These are phyloP conservation scores for Leptogaster cylindrica DNA, from an alignment of 2,888 invertebrate genomes.

Conservation along the genomic window DNA sequence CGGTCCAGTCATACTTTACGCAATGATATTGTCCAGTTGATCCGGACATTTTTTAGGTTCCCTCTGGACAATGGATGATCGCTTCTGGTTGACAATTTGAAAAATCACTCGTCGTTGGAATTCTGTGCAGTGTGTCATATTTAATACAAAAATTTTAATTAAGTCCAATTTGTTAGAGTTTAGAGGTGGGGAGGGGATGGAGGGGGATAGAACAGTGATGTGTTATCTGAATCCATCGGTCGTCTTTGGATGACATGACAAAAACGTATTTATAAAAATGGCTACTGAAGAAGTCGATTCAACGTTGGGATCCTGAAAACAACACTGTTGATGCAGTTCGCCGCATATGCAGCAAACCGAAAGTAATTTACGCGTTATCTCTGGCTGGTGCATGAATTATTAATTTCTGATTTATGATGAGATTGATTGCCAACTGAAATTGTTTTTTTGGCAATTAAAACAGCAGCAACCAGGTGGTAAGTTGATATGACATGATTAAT, in stretches of 20 bases:
- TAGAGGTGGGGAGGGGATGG: not conserved
- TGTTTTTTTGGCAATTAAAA: slow-evolving; percentile 37
- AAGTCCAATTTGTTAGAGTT: slow-evolving; percentile 60
- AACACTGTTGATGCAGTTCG: slow-evolving; percentile 1
- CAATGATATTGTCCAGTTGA: slow-evolving; percentile 14
- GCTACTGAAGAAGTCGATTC: not conserved
- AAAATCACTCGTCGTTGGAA: slow-evolving; percentile 53
- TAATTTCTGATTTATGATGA: slow-evolving; percentile 40
- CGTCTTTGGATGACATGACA: slow-evolving; percentile 15
- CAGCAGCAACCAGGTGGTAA: slow-evolving; percentile 34
- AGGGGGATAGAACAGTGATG: slow-evolving; percentile 9
- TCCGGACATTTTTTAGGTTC: not conserved
- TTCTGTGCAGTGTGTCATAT: slow-evolving; percentile 63
- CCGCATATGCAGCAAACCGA: not conserved
- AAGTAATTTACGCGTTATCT: slow-evolving; percentile 34
- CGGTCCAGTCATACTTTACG: slow-evolving; percentile 27
- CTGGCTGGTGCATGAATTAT: slow-evolving; percentile 26
- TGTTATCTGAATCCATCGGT: slow-evolving; percentile 12
- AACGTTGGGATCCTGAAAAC: not conserved
- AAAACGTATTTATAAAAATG: slow-evolving; percentile 18
- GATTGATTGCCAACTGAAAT: slow-evolving; percentile 35
- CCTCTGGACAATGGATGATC: not conserved
- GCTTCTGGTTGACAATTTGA: slow-evolving; percentile 25
- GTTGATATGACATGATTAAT: slow-evolving; percentile 35
- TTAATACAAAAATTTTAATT: slow-evolving; percentile 63